Evolutionary conservation across 2,888 invertebrate species (phyloP), one percentile per base, ranked within the genome.

Genomic region (Drosophila kanekoi): DNA sequence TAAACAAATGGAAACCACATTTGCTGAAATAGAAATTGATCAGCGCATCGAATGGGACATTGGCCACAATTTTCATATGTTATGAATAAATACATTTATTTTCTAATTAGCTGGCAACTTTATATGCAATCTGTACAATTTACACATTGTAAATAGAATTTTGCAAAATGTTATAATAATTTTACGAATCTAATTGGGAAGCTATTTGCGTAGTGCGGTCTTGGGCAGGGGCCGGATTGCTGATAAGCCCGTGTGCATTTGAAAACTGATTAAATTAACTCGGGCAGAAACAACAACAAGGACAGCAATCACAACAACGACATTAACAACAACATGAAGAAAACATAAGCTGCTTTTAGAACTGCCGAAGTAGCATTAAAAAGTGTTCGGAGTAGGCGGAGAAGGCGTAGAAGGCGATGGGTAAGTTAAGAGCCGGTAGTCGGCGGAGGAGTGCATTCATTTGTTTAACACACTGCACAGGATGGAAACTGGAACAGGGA

Each of bases 181-280:
- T 60, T 47, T 53, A 43, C 53, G 52, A 38, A 56, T 53, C 75
- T 61, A 80, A 80, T 81, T 85, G 57, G 40, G 45, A 52, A 47
- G 44, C 48, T 65, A 41, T 54, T 56, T 74, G 43, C 47, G 32
- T 32, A 32, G 13, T 33, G 35, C 10, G 5, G 28, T 3, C 4
- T 18, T 20, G 16, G 9, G 8, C 11, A 40, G 28, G 16, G 28
- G 4, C 18, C 10, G 18, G 14, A 40, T 41, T 43, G 44, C 44
- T 65, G 77, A 71, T 71, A 63, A 60, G 56, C 54, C 54, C 32
- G 13, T 40, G 13, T 53, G 48, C 56, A 81, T 79, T 76, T 71
- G 68, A 60, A 66, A 70, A 71, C 73, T 68, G 74, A 83, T 86
- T 80, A 73, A 86, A 82, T 86, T 65, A 76, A 67, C 63, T 74